These are phyloP conservation scores for Pammene aurita DNA, from an alignment of 2,888 invertebrate genomes.

Conservation along the genomic window DNA sequence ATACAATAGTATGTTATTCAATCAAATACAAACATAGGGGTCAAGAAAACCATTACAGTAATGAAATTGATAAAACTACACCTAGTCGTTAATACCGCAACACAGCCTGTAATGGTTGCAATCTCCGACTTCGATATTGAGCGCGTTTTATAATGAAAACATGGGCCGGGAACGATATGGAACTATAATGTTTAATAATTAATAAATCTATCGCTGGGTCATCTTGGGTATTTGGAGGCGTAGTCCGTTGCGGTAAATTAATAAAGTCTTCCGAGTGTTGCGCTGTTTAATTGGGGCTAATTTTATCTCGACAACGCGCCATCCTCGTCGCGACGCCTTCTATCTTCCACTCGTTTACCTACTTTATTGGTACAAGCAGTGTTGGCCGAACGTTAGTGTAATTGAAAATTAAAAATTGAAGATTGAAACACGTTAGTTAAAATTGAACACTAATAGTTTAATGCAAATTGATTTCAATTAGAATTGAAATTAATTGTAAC, in stretches of 20 bases:
- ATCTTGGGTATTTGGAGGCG: slow-evolving; percentile 75
- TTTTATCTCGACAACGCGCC: slow-evolving; percentile 76
- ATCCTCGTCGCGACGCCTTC: slow-evolving; percentile 50
- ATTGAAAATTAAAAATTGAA: too few relatives aligned
- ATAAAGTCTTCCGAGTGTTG: slow-evolving; percentile 80
- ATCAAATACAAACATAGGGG: too few relatives aligned
- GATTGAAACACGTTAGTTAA: too few relatives aligned
- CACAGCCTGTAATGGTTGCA: slow-evolving; percentile 38
- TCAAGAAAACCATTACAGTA: slow-evolving; percentile 12
- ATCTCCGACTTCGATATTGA: slow-evolving; percentile 39
- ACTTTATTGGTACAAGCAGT: slow-evolving; percentile 19
- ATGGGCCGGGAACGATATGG: slow-evolving; percentile 41
- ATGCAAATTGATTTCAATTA: too few relatives aligned
- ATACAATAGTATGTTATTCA: too few relatives aligned
- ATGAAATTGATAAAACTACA: slow-evolving; percentile 36
- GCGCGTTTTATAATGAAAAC: slow-evolving; percentile 43
- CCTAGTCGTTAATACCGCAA: slow-evolving; percentile 29
- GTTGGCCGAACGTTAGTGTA: too few relatives aligned
- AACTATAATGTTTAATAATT: slow-evolving; percentile 66
- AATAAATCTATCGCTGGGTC: slow-evolving; percentile 75
- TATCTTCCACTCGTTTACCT: slow-evolving; percentile 25
- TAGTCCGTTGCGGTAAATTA: slow-evolving; percentile 73
- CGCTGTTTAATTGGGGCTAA: slow-evolving; percentile 77
- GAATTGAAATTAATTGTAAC: too few relatives aligned
- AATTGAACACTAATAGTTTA: too few relatives aligned